Percentiles rank a stretch among this genome's conserved stretches.
Conservation (phyloP, 2,113 vertebrate genomes). For the Potamarius usumacintae region DNA sequence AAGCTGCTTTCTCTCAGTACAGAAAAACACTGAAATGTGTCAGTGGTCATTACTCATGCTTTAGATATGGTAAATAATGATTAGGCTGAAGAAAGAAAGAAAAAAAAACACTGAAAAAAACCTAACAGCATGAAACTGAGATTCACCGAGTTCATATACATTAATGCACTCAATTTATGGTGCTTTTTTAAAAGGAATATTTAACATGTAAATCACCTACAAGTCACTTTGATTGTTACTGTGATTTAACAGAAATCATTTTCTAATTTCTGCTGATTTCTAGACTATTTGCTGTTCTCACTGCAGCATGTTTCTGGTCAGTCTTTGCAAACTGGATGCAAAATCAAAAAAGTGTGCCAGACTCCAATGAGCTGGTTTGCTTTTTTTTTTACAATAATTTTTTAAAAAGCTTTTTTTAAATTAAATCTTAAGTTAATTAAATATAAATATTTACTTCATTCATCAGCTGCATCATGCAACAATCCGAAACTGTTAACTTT, state of each 20-base stretch:
- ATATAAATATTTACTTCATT: not conserved
- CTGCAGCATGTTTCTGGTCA: not conserved
- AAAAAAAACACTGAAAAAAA: not conserved
- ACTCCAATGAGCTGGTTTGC: not conserved
- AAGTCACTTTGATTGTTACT: not conserved
- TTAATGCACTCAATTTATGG: not conserved
- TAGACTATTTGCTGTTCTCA: not conserved
- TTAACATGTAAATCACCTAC: not conserved
- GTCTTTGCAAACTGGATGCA: not conserved
- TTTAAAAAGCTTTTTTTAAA: not conserved
- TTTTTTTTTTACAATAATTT: not conserved
- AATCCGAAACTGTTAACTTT: not conserved
- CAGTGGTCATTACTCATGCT: not conserved
- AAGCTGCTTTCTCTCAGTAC: not conserved
- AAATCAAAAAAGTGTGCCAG: not conserved
- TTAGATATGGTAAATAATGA: not conserved
- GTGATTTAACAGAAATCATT: not conserved
- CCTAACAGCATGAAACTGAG: not conserved
- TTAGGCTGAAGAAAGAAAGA: not conserved
- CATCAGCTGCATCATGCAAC: not conserved
- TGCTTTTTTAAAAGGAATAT: not conserved
- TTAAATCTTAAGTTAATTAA: not conserved
- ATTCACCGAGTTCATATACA: not conserved
- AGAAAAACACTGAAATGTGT: not conserved
- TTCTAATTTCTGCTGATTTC: not conserved